These are phyloP conservation scores for Aromia moschata DNA, from an alignment of 2,888 invertebrate genomes.

Conservation along the genomic window DNA sequence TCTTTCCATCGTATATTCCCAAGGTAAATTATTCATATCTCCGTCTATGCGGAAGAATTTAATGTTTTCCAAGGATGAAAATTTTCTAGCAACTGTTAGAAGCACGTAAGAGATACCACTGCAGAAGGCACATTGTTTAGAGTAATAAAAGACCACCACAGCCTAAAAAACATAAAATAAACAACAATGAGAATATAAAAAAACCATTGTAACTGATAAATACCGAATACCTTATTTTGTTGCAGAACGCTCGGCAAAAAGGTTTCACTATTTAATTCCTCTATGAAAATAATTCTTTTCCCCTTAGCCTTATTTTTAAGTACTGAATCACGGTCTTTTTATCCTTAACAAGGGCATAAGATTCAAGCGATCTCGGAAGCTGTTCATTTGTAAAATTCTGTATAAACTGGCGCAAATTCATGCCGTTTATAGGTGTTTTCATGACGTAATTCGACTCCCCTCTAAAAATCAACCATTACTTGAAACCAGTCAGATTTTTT, in stretches of 20 bases:
- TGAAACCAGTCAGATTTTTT: neutral
- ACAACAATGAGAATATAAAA: no score
- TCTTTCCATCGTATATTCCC: conserved; percentile 82
- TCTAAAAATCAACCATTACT: conserved; percentile 58
- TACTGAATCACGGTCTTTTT: conserved; percentile 48
- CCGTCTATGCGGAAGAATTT: conserved; percentile 80
- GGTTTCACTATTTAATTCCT: conserved; percentile 73
- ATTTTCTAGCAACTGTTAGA: conserved; percentile 72
- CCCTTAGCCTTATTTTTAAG: conserved; percentile 19
- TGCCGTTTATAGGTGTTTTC: conserved; percentile 65
- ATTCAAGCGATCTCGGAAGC: conserved; percentile 54
- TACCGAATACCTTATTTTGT: conserved; percentile 70
- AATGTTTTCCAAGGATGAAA: conserved; percentile 65
- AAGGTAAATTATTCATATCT: conserved; percentile 85
- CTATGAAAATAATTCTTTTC: conserved; percentile 63
- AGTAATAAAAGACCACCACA: conserved; percentile 80
- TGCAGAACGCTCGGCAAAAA: conserved; percentile 72
- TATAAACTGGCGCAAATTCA: conserved; percentile 66
- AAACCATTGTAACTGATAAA: no score
- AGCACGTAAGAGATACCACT: conserved; percentile 75
- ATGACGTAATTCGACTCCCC: conserved; percentile 77
- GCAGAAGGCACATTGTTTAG: conserved; percentile 82
- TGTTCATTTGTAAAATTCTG: conserved; percentile 64
- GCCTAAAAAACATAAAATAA: conserved; percentile 73
- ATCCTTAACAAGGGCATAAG: conserved; percentile 47